Evolutionary conservation across 2,113 vertebrate species (phyloP).

Genomic region (Myotis lucifugus): DNA sequence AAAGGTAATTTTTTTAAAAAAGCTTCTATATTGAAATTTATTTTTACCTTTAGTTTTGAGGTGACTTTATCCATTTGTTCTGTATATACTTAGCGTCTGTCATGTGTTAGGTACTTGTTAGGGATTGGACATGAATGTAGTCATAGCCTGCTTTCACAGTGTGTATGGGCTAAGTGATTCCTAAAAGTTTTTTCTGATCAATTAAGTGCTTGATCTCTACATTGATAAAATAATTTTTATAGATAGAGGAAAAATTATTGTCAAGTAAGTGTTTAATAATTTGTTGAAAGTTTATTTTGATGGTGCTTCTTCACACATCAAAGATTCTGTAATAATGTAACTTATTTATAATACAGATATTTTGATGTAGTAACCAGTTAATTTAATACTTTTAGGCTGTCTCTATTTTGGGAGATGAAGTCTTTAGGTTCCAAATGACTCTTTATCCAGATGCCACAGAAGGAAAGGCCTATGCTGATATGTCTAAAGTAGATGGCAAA

Average conservation of each 20-base stretch:
- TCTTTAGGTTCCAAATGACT: conserved; percentile 93
- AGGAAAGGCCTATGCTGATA: conserved; percentile 90
- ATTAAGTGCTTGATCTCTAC: neutral
- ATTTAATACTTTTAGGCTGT: conserved; percentile 87
- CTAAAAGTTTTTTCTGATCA: neutral
- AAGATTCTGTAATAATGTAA: neutral
- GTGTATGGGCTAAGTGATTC: neutral
- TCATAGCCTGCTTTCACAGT: neutral
- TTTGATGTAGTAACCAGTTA: conserved; percentile 7
- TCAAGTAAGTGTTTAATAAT: neutral
- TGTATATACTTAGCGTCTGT: neutral
- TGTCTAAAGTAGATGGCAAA: conserved; percentile 91
- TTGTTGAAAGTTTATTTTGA: conserved; percentile 13
- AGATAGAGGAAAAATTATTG: neutral
- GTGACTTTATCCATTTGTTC: neutral
- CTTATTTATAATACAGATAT: neutral
- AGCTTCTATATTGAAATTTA: neutral
- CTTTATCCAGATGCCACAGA: conserved; percentile 93
- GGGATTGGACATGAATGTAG: neutral
- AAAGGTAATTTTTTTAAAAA: conserved; percentile 86
- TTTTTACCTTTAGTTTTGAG: neutral
- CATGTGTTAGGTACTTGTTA: neutral
- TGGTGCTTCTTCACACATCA: neutral
- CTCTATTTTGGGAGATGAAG: conserved; percentile 96
- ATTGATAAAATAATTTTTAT: neutral